Evolutionary conservation across 2,113 vertebrate species (phyloP).

Genomic region (Ciconia stormi): DNA sequence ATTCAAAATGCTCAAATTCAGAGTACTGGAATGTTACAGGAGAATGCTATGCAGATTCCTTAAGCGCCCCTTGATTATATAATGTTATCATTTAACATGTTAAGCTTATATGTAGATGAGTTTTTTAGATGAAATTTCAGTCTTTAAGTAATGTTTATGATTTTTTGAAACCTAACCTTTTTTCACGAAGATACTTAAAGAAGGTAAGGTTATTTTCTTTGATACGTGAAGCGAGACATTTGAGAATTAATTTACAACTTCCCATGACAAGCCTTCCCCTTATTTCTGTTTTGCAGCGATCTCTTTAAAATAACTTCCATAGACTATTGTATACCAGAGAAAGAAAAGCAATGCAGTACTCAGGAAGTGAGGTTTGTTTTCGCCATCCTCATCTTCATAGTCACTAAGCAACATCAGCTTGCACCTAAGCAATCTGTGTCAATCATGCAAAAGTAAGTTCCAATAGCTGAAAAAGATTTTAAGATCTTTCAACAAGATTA

Average conservation of each 20-base stretch:
- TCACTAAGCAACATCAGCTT: not conserved
- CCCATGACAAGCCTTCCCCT: not conserved
- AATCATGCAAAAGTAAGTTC: not conserved
- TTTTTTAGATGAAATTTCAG: not conserved
- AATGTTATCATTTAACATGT: not conserved
- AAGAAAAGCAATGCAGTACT: not conserved
- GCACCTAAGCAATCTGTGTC: not conserved
- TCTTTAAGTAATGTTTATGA: not conserved
- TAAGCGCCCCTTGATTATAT: not conserved
- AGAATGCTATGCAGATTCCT: not conserved
- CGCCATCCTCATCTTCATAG: not conserved
- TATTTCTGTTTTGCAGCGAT: not conserved
- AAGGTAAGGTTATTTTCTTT: not conserved
- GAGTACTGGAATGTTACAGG: not conserved
- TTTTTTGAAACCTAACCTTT: not conserved
- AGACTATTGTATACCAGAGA: no score
- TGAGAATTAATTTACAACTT: not conserved
- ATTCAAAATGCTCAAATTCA: not conserved
- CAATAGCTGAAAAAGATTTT: not conserved
- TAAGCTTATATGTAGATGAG: no score
- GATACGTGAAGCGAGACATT: accelerated
- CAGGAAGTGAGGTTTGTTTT: not conserved
- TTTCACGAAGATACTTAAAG: not conserved
- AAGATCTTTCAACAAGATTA: not conserved
- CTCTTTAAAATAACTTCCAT: not conserved